phyloP scores from a whole-genome alignment of 2,113 vertebrate genomes.

The pig (Sus scrofa) region DNA sequence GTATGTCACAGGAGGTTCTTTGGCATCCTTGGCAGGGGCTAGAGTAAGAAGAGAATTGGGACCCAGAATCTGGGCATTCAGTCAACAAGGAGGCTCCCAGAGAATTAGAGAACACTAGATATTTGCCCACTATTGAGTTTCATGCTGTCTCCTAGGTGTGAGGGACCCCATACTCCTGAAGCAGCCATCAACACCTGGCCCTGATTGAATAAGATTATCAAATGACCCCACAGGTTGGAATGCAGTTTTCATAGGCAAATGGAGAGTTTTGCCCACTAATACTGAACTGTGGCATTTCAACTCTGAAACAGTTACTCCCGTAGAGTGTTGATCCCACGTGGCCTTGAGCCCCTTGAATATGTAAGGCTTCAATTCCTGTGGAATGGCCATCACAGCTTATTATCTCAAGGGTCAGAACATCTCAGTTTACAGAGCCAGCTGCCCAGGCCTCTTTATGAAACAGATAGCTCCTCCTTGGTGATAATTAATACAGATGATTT shows the following conservation, averaged over 20 bases:
- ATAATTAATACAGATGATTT: slow-evolving; percentile 62
- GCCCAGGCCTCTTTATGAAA: background rate
- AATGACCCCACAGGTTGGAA: background rate
- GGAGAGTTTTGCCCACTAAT: background rate
- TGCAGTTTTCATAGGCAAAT: background rate
- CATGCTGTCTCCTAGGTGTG: background rate
- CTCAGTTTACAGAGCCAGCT: background rate
- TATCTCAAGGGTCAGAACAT: background rate
- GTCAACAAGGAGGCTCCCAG: background rate
- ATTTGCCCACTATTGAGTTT: background rate
- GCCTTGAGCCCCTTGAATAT: background rate
- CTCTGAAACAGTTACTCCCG: background rate
- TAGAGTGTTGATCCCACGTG: background rate
- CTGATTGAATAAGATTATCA: background rate
- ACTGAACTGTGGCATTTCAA: background rate
- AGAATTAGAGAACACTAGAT: accelerated
- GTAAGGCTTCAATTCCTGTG: background rate
- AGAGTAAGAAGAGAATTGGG: background rate
- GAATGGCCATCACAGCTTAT: background rate
- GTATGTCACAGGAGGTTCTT: background rate
- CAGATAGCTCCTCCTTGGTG: background rate
- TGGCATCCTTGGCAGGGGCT: background rate
- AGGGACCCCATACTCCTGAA: background rate
- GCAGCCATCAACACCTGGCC: background rate
- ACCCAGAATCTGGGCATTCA: background rate